phyloP scores from a whole-genome alignment of 1,140 invertebrate species.

The Ditylenchus dipsaci region DNA sequence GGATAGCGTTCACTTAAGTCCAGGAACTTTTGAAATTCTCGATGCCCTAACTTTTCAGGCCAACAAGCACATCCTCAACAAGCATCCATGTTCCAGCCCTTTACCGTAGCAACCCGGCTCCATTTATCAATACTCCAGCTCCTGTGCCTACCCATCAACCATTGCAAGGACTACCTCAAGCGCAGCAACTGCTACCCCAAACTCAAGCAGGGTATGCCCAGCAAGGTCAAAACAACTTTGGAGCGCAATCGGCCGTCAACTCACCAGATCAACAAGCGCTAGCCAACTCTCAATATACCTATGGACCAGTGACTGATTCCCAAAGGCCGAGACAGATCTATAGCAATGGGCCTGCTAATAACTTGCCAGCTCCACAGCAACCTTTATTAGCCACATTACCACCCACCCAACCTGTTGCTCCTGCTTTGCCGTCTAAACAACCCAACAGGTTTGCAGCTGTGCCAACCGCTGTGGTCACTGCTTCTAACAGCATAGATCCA shows the following conservation, averaged over 20 bases:
- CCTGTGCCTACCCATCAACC: neutral
- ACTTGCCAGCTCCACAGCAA: slow-evolving; percentile 3
- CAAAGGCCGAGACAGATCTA: slow-evolving; percentile 13
- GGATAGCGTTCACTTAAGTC: too few relatives aligned
- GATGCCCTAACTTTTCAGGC: neutral
- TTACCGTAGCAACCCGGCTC: slow-evolving; percentile 3
- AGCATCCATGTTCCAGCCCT: slow-evolving; percentile 10
- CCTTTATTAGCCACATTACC: slow-evolving; percentile 8
- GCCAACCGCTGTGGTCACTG: neutral
- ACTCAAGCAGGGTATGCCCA: neutral
- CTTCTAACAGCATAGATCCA: slow-evolving; percentile 28
- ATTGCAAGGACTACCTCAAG: slow-evolving; percentile 8
- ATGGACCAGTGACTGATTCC: neutral
- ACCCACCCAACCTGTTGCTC: slow-evolving; percentile 12
- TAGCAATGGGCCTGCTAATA: neutral
- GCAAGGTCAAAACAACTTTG: slow-evolving; percentile 15
- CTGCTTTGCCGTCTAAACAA: neutral
- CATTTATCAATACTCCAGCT: neutral
- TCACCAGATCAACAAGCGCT: neutral
- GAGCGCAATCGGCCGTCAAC: too few relatives aligned
- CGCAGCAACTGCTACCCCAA: slow-evolving; percentile 11
- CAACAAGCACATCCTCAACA: too few relatives aligned
- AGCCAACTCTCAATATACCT: neutral
- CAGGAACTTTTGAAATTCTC: neutral
- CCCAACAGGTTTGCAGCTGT: slow-evolving; percentile 5